Evolutionary conservation across 1,140 invertebrate genomes (phyloP).

Genomic region (Polypedilum pembai): DNA sequence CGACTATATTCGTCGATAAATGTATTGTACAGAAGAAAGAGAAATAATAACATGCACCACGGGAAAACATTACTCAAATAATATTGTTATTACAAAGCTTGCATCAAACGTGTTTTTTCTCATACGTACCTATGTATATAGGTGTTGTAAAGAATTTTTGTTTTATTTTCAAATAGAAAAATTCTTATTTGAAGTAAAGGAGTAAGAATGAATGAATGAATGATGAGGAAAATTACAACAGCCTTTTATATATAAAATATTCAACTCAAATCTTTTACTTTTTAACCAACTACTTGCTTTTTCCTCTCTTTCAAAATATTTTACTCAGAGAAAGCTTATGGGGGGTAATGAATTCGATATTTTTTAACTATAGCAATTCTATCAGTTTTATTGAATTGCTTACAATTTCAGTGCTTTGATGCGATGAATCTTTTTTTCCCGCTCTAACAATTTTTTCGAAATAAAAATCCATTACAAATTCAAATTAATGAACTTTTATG

Average conservation of each 20-base stretch:
- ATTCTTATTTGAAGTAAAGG: neutral
- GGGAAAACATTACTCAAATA: constrained; percentile 24
- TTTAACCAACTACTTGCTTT: no score
- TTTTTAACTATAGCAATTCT: neutral
- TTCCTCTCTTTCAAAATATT: no score
- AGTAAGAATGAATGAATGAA: neutral
- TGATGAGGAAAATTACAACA: constrained; percentile 1
- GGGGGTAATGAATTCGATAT: constrained; percentile 27
- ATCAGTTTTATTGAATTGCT: constrained; percentile 1
- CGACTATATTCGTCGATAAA: no score
- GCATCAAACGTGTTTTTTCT: neutral
- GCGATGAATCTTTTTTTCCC: neutral
- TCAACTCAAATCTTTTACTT: neutral
- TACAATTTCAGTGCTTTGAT: neutral
- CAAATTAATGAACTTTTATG: constrained; percentile 22
- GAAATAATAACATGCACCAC: constrained; percentile 25
- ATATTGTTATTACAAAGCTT: neutral
- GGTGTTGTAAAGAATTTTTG: neutral
- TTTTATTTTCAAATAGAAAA: neutral
- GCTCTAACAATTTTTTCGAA: neutral
- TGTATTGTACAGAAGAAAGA: neutral
- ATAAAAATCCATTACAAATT: constrained; percentile 25
- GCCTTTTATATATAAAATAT: neutral
- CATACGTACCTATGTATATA: neutral
- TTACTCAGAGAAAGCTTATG: constrained; percentile 15